Conservation (phyloP, 2,797 vertebrate species). For the Decapterus maruadsi region DNA sequence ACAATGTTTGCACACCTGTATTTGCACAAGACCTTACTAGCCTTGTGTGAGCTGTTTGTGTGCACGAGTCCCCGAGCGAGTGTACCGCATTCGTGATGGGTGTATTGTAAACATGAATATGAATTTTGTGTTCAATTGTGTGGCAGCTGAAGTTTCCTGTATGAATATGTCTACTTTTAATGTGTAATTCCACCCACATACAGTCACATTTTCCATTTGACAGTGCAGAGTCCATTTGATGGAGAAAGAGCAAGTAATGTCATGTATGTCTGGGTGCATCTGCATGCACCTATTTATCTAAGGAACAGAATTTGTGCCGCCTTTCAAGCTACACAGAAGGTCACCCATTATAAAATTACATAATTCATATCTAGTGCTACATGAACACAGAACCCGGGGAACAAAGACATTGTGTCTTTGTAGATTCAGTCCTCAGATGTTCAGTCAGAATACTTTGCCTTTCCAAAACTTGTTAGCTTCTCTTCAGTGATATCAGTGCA, state of each 20-base stretch:
- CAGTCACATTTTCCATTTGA: constrained; percentile 22
- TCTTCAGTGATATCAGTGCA: constrained; percentile 14
- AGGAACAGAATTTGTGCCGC: constrained; percentile 37
- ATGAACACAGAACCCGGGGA: constrained; percentile 69
- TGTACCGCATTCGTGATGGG: constrained; percentile 11
- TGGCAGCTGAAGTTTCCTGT: background rate
- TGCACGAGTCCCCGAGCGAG: constrained; percentile 8
- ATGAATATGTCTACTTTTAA: constrained; percentile 12
- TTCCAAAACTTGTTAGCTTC: constrained; percentile 70
- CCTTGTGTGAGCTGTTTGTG: background rate
- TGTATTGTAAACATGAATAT: background rate
- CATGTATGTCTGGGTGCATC: constrained; percentile 23
- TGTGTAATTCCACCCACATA: background rate
- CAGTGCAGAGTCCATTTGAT: background rate
- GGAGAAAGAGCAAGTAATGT: background rate
- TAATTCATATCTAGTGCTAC: constrained; percentile 79
- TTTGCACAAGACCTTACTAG: constrained; percentile 17
- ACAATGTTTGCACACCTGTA: constrained; percentile 51
- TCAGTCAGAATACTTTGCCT: constrained; percentile 69
- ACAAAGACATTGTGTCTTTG: constrained; percentile 79
- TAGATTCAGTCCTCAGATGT: constrained; percentile 75
- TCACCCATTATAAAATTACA: constrained; percentile 78
- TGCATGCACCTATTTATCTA: constrained; percentile 43
- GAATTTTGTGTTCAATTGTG: constrained; percentile 20
- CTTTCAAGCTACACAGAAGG: constrained; percentile 72